Conservation (phyloP, 2,888 invertebrate genomes). For the Drosophila niveifrons region DNA sequence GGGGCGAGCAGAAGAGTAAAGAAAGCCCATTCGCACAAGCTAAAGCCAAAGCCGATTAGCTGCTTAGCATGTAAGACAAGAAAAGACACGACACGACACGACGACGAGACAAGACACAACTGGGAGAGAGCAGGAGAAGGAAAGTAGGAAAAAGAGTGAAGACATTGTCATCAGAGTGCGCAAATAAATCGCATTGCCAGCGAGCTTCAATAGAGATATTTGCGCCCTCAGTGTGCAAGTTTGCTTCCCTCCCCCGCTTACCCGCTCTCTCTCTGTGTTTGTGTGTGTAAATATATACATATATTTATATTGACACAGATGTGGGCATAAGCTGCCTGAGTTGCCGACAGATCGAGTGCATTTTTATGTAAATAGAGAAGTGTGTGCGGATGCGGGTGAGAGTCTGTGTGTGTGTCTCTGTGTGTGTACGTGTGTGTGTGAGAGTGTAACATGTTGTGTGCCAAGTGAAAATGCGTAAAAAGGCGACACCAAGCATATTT, state of each 20-base stretch:
- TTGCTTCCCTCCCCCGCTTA: neutral
- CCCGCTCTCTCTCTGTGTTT: neutral
- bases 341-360: conserved; percentile 72
- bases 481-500: conserved; percentile 66
- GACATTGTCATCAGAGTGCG: conserved; percentile 48
- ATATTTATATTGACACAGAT: conserved; percentile 63
- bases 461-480: conserved; percentile 73
- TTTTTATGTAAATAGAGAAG: conserved; percentile 72
- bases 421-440: conserved; percentile 5
- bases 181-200: conserved; percentile 65
- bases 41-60: conserved; percentile 70
- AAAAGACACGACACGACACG: conserved; percentile 41
- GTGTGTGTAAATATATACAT: conserved; percentile 35
- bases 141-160: neutral
- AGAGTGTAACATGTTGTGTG: conserved; percentile 33
- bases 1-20: conserved; percentile 17
- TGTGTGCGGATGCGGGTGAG: neutral
- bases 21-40: conserved; percentile 11
- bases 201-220: conserved; percentile 50
- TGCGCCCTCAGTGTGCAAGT: conserved; percentile 24
- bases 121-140: neutral
- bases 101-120: conserved; percentile 40
- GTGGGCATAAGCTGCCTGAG: conserved; percentile 39
- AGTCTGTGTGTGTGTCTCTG: neutral
- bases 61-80: conserved; percentile 61